Evolutionary conservation across 2,888 invertebrate genomes (phyloP), one percentile per base, ranked within the genome.

Genomic region (Agrotis exclamationis): DNA sequence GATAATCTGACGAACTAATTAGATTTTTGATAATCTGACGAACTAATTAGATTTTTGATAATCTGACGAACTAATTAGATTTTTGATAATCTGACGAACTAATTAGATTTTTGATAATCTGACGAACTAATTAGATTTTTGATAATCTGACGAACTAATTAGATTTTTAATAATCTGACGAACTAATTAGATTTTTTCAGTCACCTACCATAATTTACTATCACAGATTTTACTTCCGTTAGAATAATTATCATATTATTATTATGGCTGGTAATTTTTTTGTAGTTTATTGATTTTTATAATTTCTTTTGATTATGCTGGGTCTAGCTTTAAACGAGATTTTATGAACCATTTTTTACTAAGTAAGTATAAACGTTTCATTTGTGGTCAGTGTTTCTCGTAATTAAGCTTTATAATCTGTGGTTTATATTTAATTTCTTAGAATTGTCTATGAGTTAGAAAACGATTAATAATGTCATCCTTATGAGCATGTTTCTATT

Each of bases 361-460:
- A n/a, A n/a, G n/a, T n/a, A n/a, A n/a, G n/a, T 33, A 44, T 58
- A 9, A 11, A n/a, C 18, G 18, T 14, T 20, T 20, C 18, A n/a
- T 72, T 47, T 60, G 45, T 47, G 24, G 45, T 59, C 0, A 45
- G 9, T 33, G 47, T 50, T 47, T 24, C 39, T 18, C 54, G 20
- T 6, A 20, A 7, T 57, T 9, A 45, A 57, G 24, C 13, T 50
- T 50, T 14, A 14, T 51, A 3, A 3, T 71, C 18, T 58, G 70
- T 45, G 44, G 22, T 56, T 56, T 7, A 7, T 33, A n/a, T 18
- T 13, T 4, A 16, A 14, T 16, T 47, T 39, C 7, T 14, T 39
- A 47, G 33, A 73, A 57, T 16, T 24, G 39, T 9, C 28, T 39
- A 63, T 63, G 48, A 58, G 14, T 50, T 56, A 24, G 33, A 51